Evolutionary conservation across 2,888 invertebrate genomes (phyloP).

Genomic region (Cataglyphis albicans): DNA sequence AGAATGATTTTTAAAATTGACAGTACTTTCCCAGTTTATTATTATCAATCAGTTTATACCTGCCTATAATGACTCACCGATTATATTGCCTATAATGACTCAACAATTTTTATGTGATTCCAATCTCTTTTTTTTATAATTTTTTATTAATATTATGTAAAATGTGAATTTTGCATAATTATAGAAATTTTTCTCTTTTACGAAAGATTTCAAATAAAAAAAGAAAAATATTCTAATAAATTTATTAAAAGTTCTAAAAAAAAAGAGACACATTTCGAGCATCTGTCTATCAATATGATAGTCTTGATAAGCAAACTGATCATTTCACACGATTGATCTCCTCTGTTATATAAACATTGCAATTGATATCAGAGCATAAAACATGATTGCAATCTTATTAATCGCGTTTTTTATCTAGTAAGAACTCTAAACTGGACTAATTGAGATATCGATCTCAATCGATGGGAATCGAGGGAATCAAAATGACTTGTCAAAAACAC

Average conservation of each 20-base stretch:
- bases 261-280: not conserved
- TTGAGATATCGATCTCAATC: not conserved
- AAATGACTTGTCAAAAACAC: constrained; percentile 12
- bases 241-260: not conserved
- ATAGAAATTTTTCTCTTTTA: not conserved
- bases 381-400: not conserved
- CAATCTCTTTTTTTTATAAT: not conserved
- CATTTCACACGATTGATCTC: not conserved
- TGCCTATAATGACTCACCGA: not conserved
- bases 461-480: not conserved
- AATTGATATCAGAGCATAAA: not conserved
- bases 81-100: not conserved
- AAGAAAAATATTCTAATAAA: not conserved
- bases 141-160: not conserved
- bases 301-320: not conserved
- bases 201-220: not conserved
- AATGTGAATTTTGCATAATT: constrained; percentile 3
- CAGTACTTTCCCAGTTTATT: not conserved
- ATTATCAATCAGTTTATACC: not conserved
- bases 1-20: not conserved
- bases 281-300: not conserved
- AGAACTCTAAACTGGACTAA: not conserved
- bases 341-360: not conserved
- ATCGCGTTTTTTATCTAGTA: not conserved
- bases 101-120: not conserved